Evolutionary conservation across 2,888 invertebrate genomes (phyloP).

Genomic region (Dascillus cervinus): DNA sequence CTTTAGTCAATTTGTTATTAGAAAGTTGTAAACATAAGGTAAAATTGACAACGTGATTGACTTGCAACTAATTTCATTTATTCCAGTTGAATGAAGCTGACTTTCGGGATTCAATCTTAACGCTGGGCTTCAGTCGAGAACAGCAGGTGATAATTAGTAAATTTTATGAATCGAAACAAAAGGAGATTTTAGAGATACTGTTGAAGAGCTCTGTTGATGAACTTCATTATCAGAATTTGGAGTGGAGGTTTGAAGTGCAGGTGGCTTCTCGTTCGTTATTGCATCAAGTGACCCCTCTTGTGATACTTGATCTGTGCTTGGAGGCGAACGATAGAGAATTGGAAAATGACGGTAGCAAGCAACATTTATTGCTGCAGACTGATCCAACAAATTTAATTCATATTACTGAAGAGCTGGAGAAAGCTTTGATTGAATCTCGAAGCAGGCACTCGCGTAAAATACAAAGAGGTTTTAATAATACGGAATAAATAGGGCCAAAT

Average conservation of each 20-base stretch:
- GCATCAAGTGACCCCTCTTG: slow-evolving; percentile 50
- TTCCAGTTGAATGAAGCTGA: slow-evolving; percentile 44
- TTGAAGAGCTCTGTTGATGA: slow-evolving; percentile 41
- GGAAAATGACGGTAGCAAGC: slow-evolving; percentile 30
- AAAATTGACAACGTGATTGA: slow-evolving; percentile 24
- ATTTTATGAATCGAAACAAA: slow-evolving; percentile 50
- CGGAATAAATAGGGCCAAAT: no score
- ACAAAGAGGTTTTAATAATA: slow-evolving; percentile 33
- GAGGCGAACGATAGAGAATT: slow-evolving; percentile 31
- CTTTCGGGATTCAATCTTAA: slow-evolving; percentile 43
- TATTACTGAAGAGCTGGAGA: slow-evolving; percentile 54
- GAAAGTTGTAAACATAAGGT: slow-evolving; percentile 65
- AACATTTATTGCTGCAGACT: slow-evolving; percentile 47
- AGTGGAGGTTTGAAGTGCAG: slow-evolving; percentile 61
- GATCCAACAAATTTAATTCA: slow-evolving; percentile 56
- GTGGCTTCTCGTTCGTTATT: slow-evolving; percentile 52
- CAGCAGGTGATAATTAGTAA: slow-evolving; percentile 52
- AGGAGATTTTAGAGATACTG: slow-evolving; percentile 47
- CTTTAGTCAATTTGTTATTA: slow-evolving; percentile 63
- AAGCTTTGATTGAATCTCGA: slow-evolving; percentile 54
- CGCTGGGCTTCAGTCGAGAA: slow-evolving; percentile 53
- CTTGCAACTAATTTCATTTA: slow-evolving; percentile 17
- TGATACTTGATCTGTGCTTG: slow-evolving; percentile 49
- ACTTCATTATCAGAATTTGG: slow-evolving; percentile 50
- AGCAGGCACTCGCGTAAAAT: slow-evolving; percentile 42